These are phyloP conservation scores for Apis mellifera DNA, from an alignment of 1,140 invertebrate species.

Conservation along the genomic window DNA sequence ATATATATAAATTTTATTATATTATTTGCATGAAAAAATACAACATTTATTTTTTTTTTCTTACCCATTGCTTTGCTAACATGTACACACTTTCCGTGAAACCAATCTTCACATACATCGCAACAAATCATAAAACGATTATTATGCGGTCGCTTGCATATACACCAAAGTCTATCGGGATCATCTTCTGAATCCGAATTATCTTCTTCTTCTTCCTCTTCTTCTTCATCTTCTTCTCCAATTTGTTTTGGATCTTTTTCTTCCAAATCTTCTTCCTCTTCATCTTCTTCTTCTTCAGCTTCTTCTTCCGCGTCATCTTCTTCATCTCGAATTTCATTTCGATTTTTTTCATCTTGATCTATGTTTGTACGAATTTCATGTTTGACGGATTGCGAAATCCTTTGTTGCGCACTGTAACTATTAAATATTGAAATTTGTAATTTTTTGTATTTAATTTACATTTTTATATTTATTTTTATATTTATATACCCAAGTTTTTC, in stretches of 20 bases:
- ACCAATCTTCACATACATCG: constrained; percentile 98
- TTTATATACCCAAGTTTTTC: constrained; percentile 47
- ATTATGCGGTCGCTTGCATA: constrained; percentile 96
- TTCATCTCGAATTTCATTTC: constrained; percentile 67
- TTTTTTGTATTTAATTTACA: neutral
- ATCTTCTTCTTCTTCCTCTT: constrained; percentile 81
- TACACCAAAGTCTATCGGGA: constrained; percentile 96
- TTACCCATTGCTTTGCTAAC: constrained; percentile 94
- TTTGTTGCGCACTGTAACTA: constrained; percentile 42
- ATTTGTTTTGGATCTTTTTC: constrained; percentile 74
- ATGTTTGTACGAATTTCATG: constrained; percentile 34
- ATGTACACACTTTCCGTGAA: constrained; percentile 97
- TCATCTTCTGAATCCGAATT: constrained; percentile 92
- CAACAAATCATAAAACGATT: constrained; percentile 99
- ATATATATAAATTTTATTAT: neutral
- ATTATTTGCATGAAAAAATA: neutral
- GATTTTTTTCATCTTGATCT: constrained; percentile 16
- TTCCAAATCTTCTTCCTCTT: constrained; percentile 80
- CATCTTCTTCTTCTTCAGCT: constrained; percentile 70
- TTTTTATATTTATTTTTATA: too few relatives aligned
- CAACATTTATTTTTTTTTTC: neutral
- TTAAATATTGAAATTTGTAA: too few relatives aligned
- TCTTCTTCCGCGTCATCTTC: constrained; percentile 83
- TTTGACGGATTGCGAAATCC: constrained; percentile 10
- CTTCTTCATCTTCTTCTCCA: constrained; percentile 75